phyloP scores from a whole-genome alignment of 2,888 invertebrate species.

The Argyresthia albistria region DNA sequence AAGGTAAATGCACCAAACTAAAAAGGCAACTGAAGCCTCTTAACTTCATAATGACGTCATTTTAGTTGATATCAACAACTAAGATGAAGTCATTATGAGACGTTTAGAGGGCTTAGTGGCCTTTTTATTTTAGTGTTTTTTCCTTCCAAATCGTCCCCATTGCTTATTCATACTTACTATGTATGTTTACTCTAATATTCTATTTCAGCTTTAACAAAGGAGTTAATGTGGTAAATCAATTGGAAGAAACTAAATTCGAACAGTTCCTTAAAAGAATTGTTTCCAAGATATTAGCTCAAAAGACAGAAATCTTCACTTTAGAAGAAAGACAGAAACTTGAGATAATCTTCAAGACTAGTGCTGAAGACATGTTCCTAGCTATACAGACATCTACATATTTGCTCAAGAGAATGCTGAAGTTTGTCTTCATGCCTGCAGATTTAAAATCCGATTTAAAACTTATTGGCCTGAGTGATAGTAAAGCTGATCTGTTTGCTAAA shows the following conservation, averaged over 20 bases:
- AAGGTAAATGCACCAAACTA: too few species aligned
- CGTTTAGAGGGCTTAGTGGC: too few species aligned
- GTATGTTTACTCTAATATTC: too few species aligned
- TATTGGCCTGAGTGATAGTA: slow-evolving; percentile 41
- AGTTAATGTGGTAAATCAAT: slow-evolving; percentile 34
- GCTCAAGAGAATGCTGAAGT: slow-evolving; percentile 47
- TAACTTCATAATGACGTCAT: too few species aligned
- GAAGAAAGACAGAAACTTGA: slow-evolving; percentile 47
- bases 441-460: slow-evolving; percentile 41
- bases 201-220: slow-evolving; percentile 42
- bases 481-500: slow-evolving; percentile 46
- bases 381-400: slow-evolving; percentile 50
- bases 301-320: slow-evolving; percentile 46
- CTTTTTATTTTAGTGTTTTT: too few species aligned
- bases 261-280: slow-evolving; percentile 50
- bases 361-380: slow-evolving; percentile 34
- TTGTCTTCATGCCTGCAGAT: slow-evolving; percentile 52
- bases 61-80: too few species aligned
- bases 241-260: slow-evolving; percentile 52
- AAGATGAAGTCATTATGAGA: too few species aligned
- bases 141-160: too few species aligned
- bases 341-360: slow-evolving; percentile 45
- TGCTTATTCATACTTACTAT: too few species aligned
- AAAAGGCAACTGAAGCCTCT: too few species aligned
- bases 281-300: slow-evolving; percentile 39